Evolutionary conservation across 2,888 invertebrate species (phyloP).

Genomic region (Miltochrista miniata): DNA sequence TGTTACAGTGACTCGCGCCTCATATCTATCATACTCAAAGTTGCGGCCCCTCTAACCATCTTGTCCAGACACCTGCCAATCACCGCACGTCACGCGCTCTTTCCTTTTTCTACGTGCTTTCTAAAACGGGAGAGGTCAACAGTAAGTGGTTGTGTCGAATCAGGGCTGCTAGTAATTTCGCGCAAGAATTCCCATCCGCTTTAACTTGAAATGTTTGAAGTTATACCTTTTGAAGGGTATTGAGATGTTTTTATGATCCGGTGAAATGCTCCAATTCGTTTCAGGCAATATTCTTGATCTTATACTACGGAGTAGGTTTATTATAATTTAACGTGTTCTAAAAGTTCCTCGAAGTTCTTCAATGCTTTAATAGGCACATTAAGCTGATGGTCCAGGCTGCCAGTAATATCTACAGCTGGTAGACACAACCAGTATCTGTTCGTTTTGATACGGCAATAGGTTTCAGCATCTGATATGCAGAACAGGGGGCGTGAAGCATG

Average conservation of each 20-base stretch:
- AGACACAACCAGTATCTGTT: no score
- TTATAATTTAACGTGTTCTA: no score
- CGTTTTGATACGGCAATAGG: no score
- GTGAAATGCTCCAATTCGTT: slow-evolving; percentile 16
- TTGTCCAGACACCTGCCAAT: slow-evolving; percentile 30
- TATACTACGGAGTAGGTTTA: background rate
- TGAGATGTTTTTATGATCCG: slow-evolving; percentile 28
- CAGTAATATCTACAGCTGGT: no score
- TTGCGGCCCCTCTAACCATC: slow-evolving; percentile 31
- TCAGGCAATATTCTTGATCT: slow-evolving; percentile 4
- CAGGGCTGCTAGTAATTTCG: slow-evolving; percentile 53
- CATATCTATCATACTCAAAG: slow-evolving; percentile 55
- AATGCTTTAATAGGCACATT: no score
- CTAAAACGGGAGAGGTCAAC: slow-evolving; percentile 21
- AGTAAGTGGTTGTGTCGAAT: slow-evolving; percentile 41
- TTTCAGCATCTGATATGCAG: no score
- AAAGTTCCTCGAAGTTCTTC: no score
- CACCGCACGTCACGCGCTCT: slow-evolving; percentile 8
- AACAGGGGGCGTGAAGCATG: no score
- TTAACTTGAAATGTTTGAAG: slow-evolving; percentile 44
- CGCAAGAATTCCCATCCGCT: slow-evolving; percentile 45
- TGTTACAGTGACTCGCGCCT: slow-evolving; percentile 31
- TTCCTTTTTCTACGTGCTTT: background rate
- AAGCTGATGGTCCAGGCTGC: no score
- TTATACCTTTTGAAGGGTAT: slow-evolving; percentile 34